Evolutionary conservation across 2,113 vertebrate species (phyloP).

Genomic region (Dissostichus mawsoni): DNA sequence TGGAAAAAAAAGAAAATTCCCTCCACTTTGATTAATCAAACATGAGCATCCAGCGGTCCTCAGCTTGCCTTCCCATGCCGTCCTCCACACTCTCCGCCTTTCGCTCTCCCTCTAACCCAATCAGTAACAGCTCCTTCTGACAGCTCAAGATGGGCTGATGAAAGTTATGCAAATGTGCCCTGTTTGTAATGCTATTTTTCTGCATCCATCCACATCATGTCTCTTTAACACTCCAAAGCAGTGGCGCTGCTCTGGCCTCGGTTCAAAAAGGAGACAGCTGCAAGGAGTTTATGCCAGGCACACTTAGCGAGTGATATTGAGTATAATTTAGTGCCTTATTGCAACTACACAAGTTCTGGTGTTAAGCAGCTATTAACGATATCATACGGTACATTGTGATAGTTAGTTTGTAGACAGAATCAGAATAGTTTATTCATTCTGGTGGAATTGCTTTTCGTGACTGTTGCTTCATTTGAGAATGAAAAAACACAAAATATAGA

Average conservation of each 20-base stretch:
- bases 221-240: constrained; percentile 72
- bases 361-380: not conserved
- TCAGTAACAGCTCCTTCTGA: constrained; percentile 76
- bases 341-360: constrained; percentile 4
- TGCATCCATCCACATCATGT: constrained; percentile 72
- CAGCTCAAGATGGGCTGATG: constrained; percentile 80
- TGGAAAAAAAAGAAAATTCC: constrained; percentile 19
- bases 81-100: constrained; percentile 67
- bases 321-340: constrained; percentile 33
- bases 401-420: not conserved
- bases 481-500: no score
- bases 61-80: constrained; percentile 62
- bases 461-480: no score
- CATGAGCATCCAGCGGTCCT: constrained; percentile 83
- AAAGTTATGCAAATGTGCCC: constrained; percentile 83
- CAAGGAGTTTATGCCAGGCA: constrained; percentile 34
- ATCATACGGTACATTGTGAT: not conserved
- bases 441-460: no score
- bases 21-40: constrained; percentile 85
- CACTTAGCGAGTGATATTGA: constrained; percentile 15
- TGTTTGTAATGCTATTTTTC: constrained; percentile 82
- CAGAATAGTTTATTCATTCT: no score
- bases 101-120: constrained; percentile 75
- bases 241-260: constrained; percentile 34
- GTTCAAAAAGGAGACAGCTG: constrained; percentile 57